Percentiles rank a stretch among this genome's conserved stretches.
Evolutionary conservation across 1,140 invertebrate species (phyloP).

Genomic region (Pteromalus puparum): DNA sequence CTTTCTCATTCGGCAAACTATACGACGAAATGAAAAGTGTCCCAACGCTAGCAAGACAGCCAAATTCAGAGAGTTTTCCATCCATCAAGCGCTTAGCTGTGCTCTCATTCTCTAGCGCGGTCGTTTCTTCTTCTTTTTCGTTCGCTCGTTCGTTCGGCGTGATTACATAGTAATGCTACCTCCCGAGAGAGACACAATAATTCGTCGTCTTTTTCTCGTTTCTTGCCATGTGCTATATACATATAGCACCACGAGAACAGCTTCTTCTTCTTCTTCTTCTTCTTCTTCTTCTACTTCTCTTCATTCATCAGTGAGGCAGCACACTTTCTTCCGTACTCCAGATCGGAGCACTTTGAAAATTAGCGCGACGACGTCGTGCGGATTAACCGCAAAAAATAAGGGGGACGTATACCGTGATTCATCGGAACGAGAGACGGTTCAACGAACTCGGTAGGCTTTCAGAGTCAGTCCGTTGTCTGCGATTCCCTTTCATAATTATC

Average conservation of each 20-base stretch:
- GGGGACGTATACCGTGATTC: not conserved
- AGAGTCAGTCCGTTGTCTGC: slow-evolving; percentile 9
- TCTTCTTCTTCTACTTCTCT: not conserved
- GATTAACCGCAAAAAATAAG: slow-evolving; percentile 32
- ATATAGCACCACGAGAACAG: not conserved
- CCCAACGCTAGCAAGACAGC: not conserved
- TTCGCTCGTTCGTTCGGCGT: not conserved
- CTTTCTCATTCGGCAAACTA: no score
- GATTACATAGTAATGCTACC: not conserved
- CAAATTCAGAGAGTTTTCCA: not conserved
- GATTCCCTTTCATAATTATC: not conserved
- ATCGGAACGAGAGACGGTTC: not conserved
- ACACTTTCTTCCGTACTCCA: slow-evolving; percentile 18
- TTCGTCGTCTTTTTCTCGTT: not conserved
- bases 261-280: not conserved
- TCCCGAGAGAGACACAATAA: slow-evolving; percentile 10
- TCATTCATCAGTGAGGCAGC: not conserved
- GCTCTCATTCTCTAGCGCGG: not conserved
- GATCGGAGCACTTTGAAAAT: slow-evolving; percentile 48
- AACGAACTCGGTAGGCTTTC: slow-evolving; percentile 8
- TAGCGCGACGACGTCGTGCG: slow-evolving; percentile 9
- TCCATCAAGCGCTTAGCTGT: not conserved
- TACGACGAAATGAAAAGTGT: slow-evolving; percentile 24
- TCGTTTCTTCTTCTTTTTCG: not conserved
- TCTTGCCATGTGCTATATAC: not conserved